These are phyloP conservation scores for Xanthia togata DNA, from an alignment of 2,888 invertebrate species.

Conservation along the genomic window DNA sequence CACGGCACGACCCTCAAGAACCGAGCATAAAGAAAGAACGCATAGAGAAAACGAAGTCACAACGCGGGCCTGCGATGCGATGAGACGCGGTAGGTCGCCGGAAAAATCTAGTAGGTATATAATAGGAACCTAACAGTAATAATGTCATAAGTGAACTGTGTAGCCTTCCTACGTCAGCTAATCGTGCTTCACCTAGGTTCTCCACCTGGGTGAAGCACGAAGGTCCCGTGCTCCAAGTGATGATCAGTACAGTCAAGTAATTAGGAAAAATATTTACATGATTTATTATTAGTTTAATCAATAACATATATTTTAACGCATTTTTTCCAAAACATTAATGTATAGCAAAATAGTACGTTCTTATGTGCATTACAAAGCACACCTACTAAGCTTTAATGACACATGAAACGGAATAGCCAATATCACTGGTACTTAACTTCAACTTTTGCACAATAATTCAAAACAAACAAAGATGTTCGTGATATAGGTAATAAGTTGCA, in stretches of 20 bases:
- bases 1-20: too few relatives aligned
- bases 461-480: conserved; percentile 16
- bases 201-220: too few relatives aligned
- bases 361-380: conserved; percentile 2
- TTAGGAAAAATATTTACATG: too few relatives aligned
- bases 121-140: background rate
- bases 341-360: background rate
- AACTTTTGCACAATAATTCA: conserved; percentile 19
- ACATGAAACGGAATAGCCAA: background rate
- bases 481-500: conserved; percentile 31
- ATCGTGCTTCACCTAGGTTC: too few relatives aligned
- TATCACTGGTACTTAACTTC: background rate
- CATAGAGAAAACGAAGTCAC: too few relatives aligned
- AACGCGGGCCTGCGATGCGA: too few relatives aligned
- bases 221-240: too few relatives aligned
- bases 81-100: too few relatives aligned
- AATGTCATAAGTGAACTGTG: background rate
- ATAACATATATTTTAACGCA: too few relatives aligned
- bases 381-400: conserved; percentile 1
- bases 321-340: background rate
- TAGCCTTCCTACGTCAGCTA: background rate
- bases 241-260: too few relatives aligned
- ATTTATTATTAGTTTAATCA: too few relatives aligned
- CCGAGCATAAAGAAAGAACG: too few relatives aligned
- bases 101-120: background rate